Percentiles rank a stretch among this genome's conserved stretches.
These are phyloP conservation scores for Diabrotica undecimpunctata DNA, from an alignment of 1,140 invertebrate genomes.

Conservation along the genomic window DNA sequence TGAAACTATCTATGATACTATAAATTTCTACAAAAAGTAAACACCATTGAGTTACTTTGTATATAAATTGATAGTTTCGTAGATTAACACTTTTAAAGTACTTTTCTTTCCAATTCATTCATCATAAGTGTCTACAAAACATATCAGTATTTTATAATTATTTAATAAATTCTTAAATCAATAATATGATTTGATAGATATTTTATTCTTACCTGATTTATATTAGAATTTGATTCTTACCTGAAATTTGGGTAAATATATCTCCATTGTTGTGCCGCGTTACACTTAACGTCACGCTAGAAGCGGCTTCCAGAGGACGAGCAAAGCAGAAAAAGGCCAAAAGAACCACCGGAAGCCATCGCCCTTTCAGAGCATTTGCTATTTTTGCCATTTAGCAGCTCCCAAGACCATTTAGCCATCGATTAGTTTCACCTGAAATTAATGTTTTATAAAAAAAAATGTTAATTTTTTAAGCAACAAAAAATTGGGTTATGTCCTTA, in stretches of 20 bases:
- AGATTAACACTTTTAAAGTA: too few species aligned
- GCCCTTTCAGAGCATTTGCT: conserved; percentile 16
- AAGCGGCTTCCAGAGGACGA: neutral
- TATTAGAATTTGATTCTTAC: neutral
- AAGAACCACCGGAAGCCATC: conserved; percentile 26
- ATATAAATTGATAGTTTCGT: too few species aligned
- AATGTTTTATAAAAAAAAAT: conserved; percentile 1
- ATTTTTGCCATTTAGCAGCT: conserved; percentile 26
- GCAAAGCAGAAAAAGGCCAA: conserved; percentile 11
- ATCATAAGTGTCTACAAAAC: too few species aligned
- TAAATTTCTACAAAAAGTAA: too few species aligned
- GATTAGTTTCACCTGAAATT: conserved; percentile 23
- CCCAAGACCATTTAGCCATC: conserved; percentile 9
- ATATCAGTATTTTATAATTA: too few species aligned
- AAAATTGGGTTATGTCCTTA: neutral
- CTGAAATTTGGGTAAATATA: conserved; percentile 21
- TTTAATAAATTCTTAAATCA: too few species aligned
- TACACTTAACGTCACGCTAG: conserved; percentile 15
- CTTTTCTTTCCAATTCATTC: too few species aligned
- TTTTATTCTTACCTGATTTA: too few species aligned
- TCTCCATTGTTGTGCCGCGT: conserved; percentile 31
- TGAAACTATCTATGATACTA: too few species aligned
- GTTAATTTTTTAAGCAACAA: neutral
- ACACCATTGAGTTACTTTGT: too few species aligned
- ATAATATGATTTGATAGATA: too few species aligned